Evolutionary conservation across 1,140 invertebrate species (phyloP), one percentile per base, ranked within the genome.

Genomic region (Anastatus disparis): DNA sequence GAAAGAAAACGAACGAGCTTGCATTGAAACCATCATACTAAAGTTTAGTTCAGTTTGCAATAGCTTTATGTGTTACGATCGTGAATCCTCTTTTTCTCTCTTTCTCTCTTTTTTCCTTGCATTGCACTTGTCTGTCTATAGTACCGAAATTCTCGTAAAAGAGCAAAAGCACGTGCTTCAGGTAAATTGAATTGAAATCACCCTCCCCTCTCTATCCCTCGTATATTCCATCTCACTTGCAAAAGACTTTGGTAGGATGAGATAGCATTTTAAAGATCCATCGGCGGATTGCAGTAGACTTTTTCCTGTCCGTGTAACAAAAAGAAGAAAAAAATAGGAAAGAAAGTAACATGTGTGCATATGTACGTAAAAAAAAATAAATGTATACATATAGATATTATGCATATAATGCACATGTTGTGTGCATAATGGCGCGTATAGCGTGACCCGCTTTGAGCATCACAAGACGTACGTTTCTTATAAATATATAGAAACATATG

Each of bases 171-270:
- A 35, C 31, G 40, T 17, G 40, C 31, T 35, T 4, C 31, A 35
- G 31, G 24, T 77, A 77, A 78, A 78, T 77, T 76, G 75, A 78
- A 78, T 73, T 74, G 73, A 63, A 68, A 59, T 44, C 50, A 55
- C 15, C 56, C 35, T 46, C 44, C 7, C 7, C 48, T 27, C n/a
- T 15, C 24, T 62, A n/a, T 22, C 6, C 27, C 40, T 20, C 53
- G 27, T 17, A 29, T n/a, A n/a, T 42, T 22, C 31, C 35, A 42
- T 38, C n/a, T 58, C 22, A 22, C 29, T 29, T 20, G 6, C 20
- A 26, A 61, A 61, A 59, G 53, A 58, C 44, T 59, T 58, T 59
- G 40, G n/a, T n/a, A 20, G 35, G 20, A 24, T 35, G 44, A 50
- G 56, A 68, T 68, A 44, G 56, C 27, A 38, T 70, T 70, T 70